Percentiles rank a stretch among this genome's conserved stretches.
Conservation (phyloP, 2,113 vertebrate genomes). For the Actinemys pallida region DNA sequence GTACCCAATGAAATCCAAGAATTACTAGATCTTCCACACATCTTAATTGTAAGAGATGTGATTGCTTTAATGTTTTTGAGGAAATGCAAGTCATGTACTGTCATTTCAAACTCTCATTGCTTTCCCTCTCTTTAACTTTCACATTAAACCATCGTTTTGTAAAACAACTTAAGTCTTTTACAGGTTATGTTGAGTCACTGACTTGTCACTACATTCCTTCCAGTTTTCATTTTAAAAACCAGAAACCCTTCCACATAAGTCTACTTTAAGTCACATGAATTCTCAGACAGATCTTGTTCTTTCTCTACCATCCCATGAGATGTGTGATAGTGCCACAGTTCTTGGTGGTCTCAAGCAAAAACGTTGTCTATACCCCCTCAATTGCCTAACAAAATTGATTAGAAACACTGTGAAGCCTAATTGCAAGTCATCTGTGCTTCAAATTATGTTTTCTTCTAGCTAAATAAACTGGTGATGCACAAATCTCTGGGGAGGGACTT, state of each 20-base stretch:
- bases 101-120: neutral
- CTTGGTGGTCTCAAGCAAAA: neutral
- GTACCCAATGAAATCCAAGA: neutral
- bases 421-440: neutral
- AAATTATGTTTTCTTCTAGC: neutral
- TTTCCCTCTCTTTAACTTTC: slow-evolving; percentile 8
- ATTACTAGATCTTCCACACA: neutral
- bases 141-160: neutral
- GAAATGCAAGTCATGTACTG: neutral
- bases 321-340: neutral
- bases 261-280: neutral
- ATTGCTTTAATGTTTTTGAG: neutral
- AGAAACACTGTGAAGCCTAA: neutral
- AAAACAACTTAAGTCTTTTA: neutral
- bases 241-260: neutral
- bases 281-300: neutral
- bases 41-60: neutral
- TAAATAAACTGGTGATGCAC: neutral
- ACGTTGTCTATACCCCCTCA: neutral
- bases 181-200: slow-evolving; percentile 42
- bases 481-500: neutral
- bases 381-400: neutral
- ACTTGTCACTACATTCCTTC: neutral
- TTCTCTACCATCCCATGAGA: neutral
- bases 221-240: slow-evolving; percentile 35